phyloP scores from a whole-genome alignment of 2,888 invertebrate genomes.

The Tiliacea citrago region DNA sequence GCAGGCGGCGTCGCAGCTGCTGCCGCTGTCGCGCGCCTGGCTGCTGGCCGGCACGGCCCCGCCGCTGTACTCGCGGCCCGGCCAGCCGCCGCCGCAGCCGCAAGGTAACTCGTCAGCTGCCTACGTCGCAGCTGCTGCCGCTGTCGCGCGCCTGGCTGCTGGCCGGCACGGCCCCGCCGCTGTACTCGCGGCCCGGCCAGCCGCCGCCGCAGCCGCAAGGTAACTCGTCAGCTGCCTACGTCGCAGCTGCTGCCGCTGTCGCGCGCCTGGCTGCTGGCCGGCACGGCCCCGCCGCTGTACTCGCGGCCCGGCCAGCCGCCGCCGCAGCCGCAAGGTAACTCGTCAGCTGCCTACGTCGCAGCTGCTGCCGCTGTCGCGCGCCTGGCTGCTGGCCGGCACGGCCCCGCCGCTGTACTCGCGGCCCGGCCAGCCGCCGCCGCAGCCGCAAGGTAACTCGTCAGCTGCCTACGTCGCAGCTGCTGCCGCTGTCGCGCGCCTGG shows the following conservation, averaged over 20 bases:
- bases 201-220: slow-evolving; percentile 75
- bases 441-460: slow-evolving; percentile 66
- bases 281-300: slow-evolving; percentile 91
- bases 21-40: slow-evolving; percentile 93
- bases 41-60: slow-evolving; percentile 92
- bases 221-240: background rate
- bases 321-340: slow-evolving; percentile 70
- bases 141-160: slow-evolving; percentile 93
- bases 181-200: slow-evolving; percentile 84
- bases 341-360: slow-evolving; percentile 23
- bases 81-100: slow-evolving; percentile 76
- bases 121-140: slow-evolving; percentile 63
- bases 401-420: slow-evolving; percentile 90
- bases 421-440: slow-evolving; percentile 78
- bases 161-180: slow-evolving; percentile 91
- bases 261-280: slow-evolving; percentile 93
- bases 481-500: slow-evolving; percentile 92
- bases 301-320: slow-evolving; percentile 79
- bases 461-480: slow-evolving; percentile 65
- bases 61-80: slow-evolving; percentile 85
- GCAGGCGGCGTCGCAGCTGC: slow-evolving; percentile 77
- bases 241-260: slow-evolving; percentile 82
- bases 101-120: slow-evolving; percentile 42
- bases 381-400: slow-evolving; percentile 93
- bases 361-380: slow-evolving; percentile 88